Base-by-base conservation (phyloP, 2,888 invertebrate genomes). In the Ashinkailepas kermadecensis region DNA sequence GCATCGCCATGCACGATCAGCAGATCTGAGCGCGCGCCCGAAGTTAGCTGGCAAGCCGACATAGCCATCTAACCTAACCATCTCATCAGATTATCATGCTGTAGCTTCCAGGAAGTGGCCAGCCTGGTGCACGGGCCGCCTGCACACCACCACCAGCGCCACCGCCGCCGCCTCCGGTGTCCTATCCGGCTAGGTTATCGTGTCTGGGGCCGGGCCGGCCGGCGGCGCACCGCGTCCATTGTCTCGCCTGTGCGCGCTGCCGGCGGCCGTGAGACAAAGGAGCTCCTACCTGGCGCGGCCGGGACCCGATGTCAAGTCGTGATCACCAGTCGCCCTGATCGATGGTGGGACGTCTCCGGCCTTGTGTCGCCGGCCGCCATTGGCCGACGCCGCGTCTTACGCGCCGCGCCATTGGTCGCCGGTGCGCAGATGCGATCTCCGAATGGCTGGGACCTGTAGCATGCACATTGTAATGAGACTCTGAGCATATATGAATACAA, bases 401-500 rank as follows among this genome's bases (percentile, higher is more conserved):
- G 74, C 74, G 74, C 15, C 9, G 18, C 54, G 13, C 54, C 18
- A 74, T 74, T 74, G 74, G 74, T 21, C 74, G 74, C 15, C 54
- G 18, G 54, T 6, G 54, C 21, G 18, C 15, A 10, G 74, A 74
- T 74, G 39, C 54, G 54, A 74, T 74, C 39, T 74, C 74, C 74
- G 54, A 74, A 54, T 74, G 74, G 74, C 74, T 74, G 74, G 74
- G 74, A 74, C 74, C 74, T 10, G 54, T 74, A 74, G 74, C 54
- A 74, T 74, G 74, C 74, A 74, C 74, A 74, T 74, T 74, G 74
- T 74, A 74, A 74, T 74, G 74, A 74, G 74, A 54, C 74, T 74
- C 54, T 54, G 74, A 74, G 74, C 74, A 74, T 74, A 74, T 54
- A 74, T 74, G 74, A 74, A 74, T 74, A 74, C 74, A 74, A 74